These are phyloP conservation scores for Caenorhabditis angaria DNA, from an alignment of 2,888 invertebrate genomes.

Conservation along the genomic window DNA sequence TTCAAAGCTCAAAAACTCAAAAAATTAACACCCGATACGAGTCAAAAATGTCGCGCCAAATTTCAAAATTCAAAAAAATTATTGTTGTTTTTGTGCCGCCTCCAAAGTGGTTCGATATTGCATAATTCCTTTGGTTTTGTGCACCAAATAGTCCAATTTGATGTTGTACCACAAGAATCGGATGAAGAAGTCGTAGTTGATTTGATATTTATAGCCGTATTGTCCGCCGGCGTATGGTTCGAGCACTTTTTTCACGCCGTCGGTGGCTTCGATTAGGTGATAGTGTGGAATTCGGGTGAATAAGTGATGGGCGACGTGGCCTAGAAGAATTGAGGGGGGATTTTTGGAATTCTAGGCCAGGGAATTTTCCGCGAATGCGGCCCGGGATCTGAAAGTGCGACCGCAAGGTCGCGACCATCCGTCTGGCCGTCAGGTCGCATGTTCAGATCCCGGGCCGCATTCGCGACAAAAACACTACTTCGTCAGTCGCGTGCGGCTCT, in stretches of 20 bases:
- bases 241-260: conserved; percentile 55
- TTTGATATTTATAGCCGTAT: conserved; percentile 57
- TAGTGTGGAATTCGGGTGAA: conserved; percentile 68
- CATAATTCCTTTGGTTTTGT: conserved; percentile 62
- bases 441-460: too few relatives aligned
- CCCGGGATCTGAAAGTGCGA: too few relatives aligned
- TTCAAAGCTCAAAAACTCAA: too few relatives aligned
- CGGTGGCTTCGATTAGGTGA: conserved; percentile 65
- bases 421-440: too few relatives aligned
- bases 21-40: neutral
- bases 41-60: too few relatives aligned
- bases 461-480: too few relatives aligned
- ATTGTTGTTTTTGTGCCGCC: conserved; percentile 9
- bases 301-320: conserved; percentile 68
- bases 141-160: conserved; percentile 63
- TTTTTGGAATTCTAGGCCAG: too few relatives aligned
- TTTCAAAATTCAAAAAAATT: neutral
- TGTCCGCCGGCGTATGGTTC: conserved; percentile 53
- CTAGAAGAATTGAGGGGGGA: neutral
- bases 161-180: conserved; percentile 63
- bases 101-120: conserved; percentile 49
- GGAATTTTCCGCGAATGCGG: too few relatives aligned
- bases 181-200: conserved; percentile 58
- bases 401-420: too few relatives aligned
- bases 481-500: too few relatives aligned